Conservation (phyloP, 2,113 vertebrate genomes). For the Gopherus flavomarginatus region DNA sequence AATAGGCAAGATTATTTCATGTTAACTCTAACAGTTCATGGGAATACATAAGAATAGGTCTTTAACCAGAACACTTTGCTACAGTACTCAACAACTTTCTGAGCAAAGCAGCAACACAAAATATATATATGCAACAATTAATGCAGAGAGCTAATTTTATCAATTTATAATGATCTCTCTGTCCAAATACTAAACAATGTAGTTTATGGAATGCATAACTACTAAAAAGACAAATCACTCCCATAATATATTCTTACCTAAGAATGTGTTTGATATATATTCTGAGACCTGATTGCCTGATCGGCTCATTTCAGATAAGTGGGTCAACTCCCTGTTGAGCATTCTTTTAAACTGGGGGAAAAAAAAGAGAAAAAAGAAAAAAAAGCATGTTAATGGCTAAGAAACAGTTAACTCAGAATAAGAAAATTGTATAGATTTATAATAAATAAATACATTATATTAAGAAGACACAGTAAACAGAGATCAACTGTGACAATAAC, state of each 20-base stretch:
- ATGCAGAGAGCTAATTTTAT: neutral
- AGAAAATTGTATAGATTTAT: neutral
- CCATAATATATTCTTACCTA: constrained; percentile 85
- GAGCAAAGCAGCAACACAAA: neutral
- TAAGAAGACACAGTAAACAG: neutral
- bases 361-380: constrained; percentile 54
- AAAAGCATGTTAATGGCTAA: neutral
- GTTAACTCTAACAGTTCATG: neutral
- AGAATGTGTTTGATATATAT: constrained; percentile 97
- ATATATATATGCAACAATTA: neutral
- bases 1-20: neutral
- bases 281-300: constrained; percentile 99
- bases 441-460: neutral
- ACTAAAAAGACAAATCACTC: neutral
- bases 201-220: neutral
- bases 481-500: neutral
- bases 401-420: neutral
- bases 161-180: neutral
- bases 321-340: constrained; percentile 96
- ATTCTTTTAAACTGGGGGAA: constrained; percentile 95
- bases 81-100: neutral
- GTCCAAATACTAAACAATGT: neutral
- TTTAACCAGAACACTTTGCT: neutral
- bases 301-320: constrained; percentile 98
- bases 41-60: neutral